Percentiles rank a stretch among this genome's conserved stretches.
Conservation (phyloP, 2,797 vertebrate species). For the Decapterus maruadsi region DNA sequence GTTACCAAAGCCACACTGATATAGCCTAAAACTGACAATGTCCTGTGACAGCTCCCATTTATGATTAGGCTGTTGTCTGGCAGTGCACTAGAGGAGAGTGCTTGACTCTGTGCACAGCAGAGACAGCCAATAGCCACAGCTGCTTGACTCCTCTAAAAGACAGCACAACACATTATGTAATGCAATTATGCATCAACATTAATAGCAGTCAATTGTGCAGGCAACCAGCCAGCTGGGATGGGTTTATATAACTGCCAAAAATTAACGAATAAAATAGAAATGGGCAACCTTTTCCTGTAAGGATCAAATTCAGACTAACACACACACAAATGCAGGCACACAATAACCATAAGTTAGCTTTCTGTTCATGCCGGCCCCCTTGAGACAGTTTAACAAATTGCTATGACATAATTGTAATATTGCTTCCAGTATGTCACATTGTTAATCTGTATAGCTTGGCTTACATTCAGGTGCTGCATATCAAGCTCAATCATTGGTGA, state of each 20-base stretch:
- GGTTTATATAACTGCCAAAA: slow-evolving; percentile 81
- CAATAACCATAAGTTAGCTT: slow-evolving; percentile 51
- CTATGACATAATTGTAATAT: slow-evolving; percentile 76
- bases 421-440: slow-evolving; percentile 75
- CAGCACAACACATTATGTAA: slow-evolving; percentile 80
- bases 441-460: slow-evolving; percentile 79
- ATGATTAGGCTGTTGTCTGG: slow-evolving; percentile 61
- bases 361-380: slow-evolving; percentile 49
- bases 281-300: slow-evolving; percentile 57
- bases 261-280: slow-evolving; percentile 65
- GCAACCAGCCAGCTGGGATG: slow-evolving; percentile 81
- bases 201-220: slow-evolving; percentile 83
- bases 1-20: slow-evolving; percentile 66
- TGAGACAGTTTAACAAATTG: slow-evolving; percentile 77
- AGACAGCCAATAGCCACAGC: slow-evolving; percentile 71
- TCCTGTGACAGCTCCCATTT: slow-evolving; percentile 63
- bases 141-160: slow-evolving; percentile 76
- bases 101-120: slow-evolving; percentile 52
- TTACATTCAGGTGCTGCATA: slow-evolving; percentile 69
- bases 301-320: slow-evolving; percentile 27
- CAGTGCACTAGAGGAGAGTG: slow-evolving; percentile 34
- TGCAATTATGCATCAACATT: slow-evolving; percentile 83
- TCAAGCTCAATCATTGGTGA: slow-evolving; percentile 70
- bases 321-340: slow-evolving; percentile 21
- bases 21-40: slow-evolving; percentile 61